These are phyloP conservation scores for Phania funesta DNA, from an alignment of 2,888 invertebrate species.

Conservation along the genomic window DNA sequence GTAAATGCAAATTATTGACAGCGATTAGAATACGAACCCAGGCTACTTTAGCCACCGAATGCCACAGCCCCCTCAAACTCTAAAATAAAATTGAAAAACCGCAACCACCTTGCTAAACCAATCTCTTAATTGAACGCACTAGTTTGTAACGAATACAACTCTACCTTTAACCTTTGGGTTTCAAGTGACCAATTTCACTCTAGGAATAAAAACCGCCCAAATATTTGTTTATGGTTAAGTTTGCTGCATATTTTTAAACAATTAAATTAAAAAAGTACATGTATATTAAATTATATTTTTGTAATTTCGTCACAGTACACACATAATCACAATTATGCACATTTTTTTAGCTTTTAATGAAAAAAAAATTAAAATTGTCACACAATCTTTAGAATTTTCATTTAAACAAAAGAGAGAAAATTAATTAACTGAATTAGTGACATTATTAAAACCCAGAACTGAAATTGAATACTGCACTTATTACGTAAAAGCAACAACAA, in stretches of 20 bases:
- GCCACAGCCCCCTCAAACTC: too few relatives aligned
- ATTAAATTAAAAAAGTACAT: neutral
- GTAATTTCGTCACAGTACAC: neutral
- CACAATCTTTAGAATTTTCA: conserved; percentile 18
- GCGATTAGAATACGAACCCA: too few relatives aligned
- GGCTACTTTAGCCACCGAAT: too few relatives aligned
- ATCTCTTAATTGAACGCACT: too few relatives aligned
- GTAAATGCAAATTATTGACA: too few relatives aligned
- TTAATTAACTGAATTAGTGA: neutral
- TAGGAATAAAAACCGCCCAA: too few relatives aligned
- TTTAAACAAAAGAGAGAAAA: conserved; percentile 26
- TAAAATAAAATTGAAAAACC: too few relatives aligned
- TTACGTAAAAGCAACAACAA: neutral
- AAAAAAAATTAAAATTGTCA: conserved; percentile 1
- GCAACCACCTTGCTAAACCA: too few relatives aligned
- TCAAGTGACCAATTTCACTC: too few relatives aligned
- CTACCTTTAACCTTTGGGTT: too few relatives aligned
- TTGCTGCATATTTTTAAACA: neutral
- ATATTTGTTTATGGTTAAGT: neutral
- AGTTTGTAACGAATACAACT: too few relatives aligned
- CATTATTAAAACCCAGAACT: neutral
- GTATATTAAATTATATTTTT: neutral
- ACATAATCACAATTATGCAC: neutral
- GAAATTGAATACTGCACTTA: neutral
- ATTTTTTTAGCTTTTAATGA: neutral